Evolutionary conservation across 2,888 invertebrate species (phyloP).

Genomic region (Zaprionus obscuricornis): DNA sequence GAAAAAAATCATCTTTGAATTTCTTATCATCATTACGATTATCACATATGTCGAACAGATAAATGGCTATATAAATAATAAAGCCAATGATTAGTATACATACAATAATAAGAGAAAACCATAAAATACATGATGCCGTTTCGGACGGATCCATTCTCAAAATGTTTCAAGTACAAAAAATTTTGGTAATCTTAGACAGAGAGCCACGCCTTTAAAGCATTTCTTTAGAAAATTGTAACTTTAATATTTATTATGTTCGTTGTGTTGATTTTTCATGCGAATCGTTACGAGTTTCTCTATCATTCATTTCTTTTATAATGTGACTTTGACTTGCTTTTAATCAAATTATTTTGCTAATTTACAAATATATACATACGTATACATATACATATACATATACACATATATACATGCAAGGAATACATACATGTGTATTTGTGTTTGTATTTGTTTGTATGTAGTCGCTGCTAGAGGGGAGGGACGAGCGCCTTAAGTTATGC

Average conservation of each 20-base stretch:
- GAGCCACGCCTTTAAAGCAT: conserved; percentile 56
- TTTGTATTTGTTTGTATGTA: conserved; percentile 1
- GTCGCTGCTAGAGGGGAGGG: neutral
- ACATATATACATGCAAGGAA: neutral
- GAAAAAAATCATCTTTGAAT: no score
- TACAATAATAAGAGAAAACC: conserved; percentile 6
- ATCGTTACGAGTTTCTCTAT: conserved; percentile 12
- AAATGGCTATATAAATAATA: conserved; percentile 7
- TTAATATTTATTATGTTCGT: neutral
- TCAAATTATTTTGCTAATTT: conserved; percentile 48
- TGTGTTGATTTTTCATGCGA: conserved; percentile 22
- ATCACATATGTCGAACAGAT: neutral
- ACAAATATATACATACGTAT: conserved; percentile 12
- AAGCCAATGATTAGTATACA: conserved; percentile 3
- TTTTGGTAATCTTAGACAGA: neutral
- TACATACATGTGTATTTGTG: conserved; percentile 1
- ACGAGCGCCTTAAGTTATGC: conserved; percentile 63
- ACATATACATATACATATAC: neutral
- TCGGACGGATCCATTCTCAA: conserved; percentile 39
- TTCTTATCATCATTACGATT: no score
- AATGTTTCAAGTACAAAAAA: no score
- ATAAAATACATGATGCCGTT: conserved; percentile 29
- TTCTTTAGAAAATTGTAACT: conserved; percentile 7
- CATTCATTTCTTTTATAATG: conserved; percentile 14
- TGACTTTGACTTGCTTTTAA: conserved; percentile 29